Percentiles rank a stretch among this genome's conserved stretches.
These are phyloP conservation scores for Dasypogon diadema DNA, from an alignment of 2,888 invertebrate genomes.

Conservation along the genomic window DNA sequence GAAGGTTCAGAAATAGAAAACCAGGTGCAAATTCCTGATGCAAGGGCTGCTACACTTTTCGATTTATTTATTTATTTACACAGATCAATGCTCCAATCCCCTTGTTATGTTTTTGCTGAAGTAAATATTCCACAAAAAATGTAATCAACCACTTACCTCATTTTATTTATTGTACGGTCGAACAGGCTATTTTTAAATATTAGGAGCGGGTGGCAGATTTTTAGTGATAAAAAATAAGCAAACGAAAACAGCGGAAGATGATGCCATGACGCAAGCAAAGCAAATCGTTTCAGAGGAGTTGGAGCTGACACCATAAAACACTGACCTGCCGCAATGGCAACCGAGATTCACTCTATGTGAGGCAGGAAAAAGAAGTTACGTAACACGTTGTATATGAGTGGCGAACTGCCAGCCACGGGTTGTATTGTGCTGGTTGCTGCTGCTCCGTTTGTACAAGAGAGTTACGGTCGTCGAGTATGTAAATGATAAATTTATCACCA, in stretches of 20 bases:
- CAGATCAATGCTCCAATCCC: too few relatives aligned
- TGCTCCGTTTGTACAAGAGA: background rate
- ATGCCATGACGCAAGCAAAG: background rate
- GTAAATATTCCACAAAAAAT: too few relatives aligned
- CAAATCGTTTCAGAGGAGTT: constrained; percentile 16
- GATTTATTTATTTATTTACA: too few relatives aligned
- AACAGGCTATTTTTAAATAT: constrained; percentile 18
- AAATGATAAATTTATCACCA: constrained; percentile 39
- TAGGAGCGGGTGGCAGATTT: background rate
- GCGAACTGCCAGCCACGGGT: constrained; percentile 22
- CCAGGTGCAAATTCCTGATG: background rate
- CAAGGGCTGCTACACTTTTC: too few relatives aligned
- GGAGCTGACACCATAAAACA: constrained; percentile 26
- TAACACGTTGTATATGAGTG: background rate
- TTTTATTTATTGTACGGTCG: constrained; percentile 6
- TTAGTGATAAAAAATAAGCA: constrained; percentile 18
- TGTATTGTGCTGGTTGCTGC: background rate
- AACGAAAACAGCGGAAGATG: constrained; percentile 12
- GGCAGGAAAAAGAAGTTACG: constrained; percentile 16
- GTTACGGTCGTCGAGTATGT: constrained; percentile 35
- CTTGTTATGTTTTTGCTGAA: too few relatives aligned
- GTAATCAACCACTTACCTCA: background rate
- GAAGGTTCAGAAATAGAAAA: background rate
- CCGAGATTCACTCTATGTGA: constrained; percentile 7
- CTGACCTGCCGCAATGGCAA: constrained; percentile 42